Evolutionary conservation across 1,140 invertebrate genomes (phyloP).

Genomic region (Orussus abietinus): DNA sequence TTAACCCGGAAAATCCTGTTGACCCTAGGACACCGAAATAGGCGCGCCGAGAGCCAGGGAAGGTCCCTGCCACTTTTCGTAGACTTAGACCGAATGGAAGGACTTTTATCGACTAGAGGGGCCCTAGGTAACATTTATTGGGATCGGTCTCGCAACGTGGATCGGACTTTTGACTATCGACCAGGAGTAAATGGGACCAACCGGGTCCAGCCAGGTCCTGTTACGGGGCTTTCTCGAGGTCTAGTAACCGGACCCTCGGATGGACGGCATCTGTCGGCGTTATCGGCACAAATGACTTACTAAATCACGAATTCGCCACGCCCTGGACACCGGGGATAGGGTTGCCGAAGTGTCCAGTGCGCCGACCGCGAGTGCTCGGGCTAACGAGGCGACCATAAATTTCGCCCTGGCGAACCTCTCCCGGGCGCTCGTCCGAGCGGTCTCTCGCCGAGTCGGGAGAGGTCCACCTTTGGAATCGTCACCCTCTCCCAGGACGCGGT

Average conservation of each 20-base stretch:
- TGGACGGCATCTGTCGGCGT: constrained; percentile 45
- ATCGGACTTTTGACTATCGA: background rate
- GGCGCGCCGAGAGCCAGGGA: no score
- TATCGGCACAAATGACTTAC: constrained; percentile 51
- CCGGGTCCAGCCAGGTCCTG: no score
- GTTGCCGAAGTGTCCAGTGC: constrained; percentile 45
- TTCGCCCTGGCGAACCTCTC: constrained; percentile 25
- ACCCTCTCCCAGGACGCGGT: constrained; percentile 25
- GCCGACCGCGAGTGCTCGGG: constrained; percentile 18
- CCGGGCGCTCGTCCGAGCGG: constrained; percentile 9
- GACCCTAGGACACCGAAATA: no score
- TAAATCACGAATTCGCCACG: constrained; percentile 51
- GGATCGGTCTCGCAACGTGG: no score
- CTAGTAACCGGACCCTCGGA: constrained; percentile 33
- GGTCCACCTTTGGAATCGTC: constrained; percentile 16
- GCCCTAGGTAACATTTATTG: no score
- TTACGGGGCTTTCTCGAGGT: no score
- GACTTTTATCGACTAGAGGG: no score
- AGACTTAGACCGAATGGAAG: no score
- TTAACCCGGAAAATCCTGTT: no score
- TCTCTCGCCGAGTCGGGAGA: no score
- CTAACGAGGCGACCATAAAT: constrained; percentile 48
- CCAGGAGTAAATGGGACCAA: no score
- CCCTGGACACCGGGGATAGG: constrained; percentile 47
- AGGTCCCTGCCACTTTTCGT: no score